Conservation (phyloP, 92 coral and sea anemone species). For the Parazoanthus swiftii region DNA sequence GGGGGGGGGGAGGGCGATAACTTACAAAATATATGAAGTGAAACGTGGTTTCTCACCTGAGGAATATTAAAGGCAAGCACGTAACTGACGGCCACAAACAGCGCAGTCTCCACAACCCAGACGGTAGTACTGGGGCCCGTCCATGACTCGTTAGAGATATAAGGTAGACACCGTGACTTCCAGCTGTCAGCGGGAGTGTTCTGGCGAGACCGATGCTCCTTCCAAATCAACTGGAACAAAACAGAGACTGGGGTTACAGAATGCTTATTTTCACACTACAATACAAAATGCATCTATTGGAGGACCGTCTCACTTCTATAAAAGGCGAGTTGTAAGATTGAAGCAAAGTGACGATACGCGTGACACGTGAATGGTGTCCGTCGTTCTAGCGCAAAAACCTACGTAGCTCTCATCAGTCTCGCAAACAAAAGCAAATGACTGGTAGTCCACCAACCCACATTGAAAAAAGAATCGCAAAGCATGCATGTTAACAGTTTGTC, state of each 20-base stretch:
- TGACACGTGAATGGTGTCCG: too few relatives aligned
- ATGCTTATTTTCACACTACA: neutral
- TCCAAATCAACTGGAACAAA: constrained; percentile 74
- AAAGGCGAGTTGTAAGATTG: too few relatives aligned
- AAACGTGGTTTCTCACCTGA: constrained; percentile 26
- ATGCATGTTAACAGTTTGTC: too few relatives aligned
- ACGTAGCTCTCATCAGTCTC: too few relatives aligned
- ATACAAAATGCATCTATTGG: too few relatives aligned
- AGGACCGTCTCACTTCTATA: too few relatives aligned
- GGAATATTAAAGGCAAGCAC: constrained; percentile 83
- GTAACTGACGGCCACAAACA: constrained; percentile 67
- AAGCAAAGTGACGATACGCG: too few relatives aligned
- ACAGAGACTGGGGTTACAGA: neutral
- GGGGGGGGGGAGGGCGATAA: neutral
- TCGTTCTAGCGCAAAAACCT: too few relatives aligned
- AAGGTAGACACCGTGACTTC: constrained; percentile 57
- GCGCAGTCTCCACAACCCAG: constrained; percentile 72
- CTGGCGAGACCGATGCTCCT: constrained; percentile 42
- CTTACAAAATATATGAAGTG: neutral
- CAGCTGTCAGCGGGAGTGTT: constrained; percentile 17
- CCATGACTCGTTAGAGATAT: constrained; percentile 61
- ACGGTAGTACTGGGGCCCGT: constrained; percentile 68
- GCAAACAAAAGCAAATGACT: too few relatives aligned
- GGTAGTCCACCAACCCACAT: too few relatives aligned
- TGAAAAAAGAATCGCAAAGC: too few relatives aligned